Percentiles rank a stretch among this genome's conserved stretches.
Evolutionary conservation across 2,888 invertebrate genomes (phyloP).

Genomic region (Opisthograptis luteolata): DNA sequence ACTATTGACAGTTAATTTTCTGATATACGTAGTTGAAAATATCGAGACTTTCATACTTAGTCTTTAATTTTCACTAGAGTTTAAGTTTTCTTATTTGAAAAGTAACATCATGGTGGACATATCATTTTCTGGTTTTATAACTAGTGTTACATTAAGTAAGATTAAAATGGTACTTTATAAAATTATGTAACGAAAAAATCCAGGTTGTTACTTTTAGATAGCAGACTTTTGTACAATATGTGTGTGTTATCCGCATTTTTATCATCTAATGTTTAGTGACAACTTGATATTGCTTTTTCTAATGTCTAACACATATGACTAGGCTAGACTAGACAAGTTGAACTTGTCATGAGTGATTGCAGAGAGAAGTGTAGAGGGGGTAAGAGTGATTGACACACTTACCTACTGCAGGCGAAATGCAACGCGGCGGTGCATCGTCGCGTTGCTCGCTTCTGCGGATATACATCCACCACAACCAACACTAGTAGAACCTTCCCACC

Average conservation of each 20-base stretch:
- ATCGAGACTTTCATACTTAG: too few species aligned
- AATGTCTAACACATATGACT: conserved; percentile 49
- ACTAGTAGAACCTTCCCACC: conserved; percentile 54
- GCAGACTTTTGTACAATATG: not conserved
- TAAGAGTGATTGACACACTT: conserved; percentile 82
- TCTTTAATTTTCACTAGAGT: too few species aligned
- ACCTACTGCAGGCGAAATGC: conserved; percentile 82
- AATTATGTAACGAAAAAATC: too few species aligned
- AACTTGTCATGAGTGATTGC: conserved; percentile 78
- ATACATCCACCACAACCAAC: conserved; percentile 55
- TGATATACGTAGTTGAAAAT: too few species aligned
- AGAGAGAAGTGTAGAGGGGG: conserved; percentile 70
- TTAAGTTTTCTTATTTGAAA: too few species aligned
- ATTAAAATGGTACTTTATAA: too few species aligned
- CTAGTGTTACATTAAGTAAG: too few species aligned
- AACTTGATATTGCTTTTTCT: conserved; percentile 35
- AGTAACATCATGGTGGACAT: too few species aligned
- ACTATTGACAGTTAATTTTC: too few species aligned
- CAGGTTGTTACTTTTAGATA: too few species aligned
- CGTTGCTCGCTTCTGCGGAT: conserved; percentile 67
- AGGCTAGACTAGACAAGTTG: conserved; percentile 60
- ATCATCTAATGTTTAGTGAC: conserved; percentile 9
- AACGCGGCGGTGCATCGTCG: conserved; percentile 64
- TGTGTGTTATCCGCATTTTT: not conserved
- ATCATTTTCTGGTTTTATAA: too few species aligned